Percentiles rank a stretch among this genome's conserved stretches.
Evolutionary conservation across 2,888 invertebrate species (phyloP).

Genomic region (Oligia latruncula): DNA sequence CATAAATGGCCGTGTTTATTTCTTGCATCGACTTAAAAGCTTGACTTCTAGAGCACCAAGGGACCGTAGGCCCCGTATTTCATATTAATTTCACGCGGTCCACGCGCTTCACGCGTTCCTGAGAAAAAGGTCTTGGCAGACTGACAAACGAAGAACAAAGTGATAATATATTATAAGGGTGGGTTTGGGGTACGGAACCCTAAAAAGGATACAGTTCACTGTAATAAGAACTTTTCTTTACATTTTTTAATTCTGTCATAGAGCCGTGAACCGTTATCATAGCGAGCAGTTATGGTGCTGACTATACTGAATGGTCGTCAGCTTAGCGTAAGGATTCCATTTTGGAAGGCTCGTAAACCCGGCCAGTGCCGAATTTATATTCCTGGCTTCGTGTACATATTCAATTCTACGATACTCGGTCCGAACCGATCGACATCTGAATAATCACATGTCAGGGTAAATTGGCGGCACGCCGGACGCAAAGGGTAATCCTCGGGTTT

Average conservation of each 20-base stretch:
- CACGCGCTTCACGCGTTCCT: neutral
- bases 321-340: constrained; percentile 53
- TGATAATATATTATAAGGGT: neutral
- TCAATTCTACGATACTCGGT: constrained; percentile 64
- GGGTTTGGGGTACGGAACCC: neutral
- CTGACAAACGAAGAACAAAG: neutral
- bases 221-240: constrained; percentile 4
- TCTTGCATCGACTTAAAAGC: neutral
- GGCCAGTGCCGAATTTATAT: constrained; percentile 67
- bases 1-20: neutral
- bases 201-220: neutral
- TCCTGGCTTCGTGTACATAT: constrained; percentile 67
- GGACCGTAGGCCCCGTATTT: neutral
- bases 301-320: constrained; percentile 46
- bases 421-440: constrained; percentile 68
- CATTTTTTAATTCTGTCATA: constrained; percentile 28
- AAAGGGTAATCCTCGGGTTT: constrained; percentile 55
- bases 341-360: constrained; percentile 67
- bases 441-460: constrained; percentile 69
- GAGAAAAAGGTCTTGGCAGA: neutral
- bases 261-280: constrained; percentile 23
- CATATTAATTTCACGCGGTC: neutral
- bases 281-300: constrained; percentile 32
- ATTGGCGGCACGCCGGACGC: constrained; percentile 59
- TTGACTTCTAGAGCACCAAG: neutral